phyloP scores from a whole-genome alignment of 37 sponge, comb jelly and placozoan genomes.

The Beroe forskalii region DNA sequence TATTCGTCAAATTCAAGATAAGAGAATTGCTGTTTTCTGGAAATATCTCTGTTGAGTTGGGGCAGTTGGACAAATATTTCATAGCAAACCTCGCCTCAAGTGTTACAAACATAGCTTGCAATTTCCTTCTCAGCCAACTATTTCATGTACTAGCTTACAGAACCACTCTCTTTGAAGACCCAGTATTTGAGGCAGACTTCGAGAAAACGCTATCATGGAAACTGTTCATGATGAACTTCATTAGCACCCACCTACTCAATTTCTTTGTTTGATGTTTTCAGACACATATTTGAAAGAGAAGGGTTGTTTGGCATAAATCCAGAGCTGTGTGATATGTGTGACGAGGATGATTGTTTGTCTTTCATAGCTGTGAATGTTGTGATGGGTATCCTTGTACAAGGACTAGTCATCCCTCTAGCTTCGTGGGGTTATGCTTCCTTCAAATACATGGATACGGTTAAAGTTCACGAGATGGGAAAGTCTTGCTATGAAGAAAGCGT shows the following conservation, averaged over 20 bases:
- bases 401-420: background rate
- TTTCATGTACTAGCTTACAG: background rate
- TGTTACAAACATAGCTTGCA: background rate
- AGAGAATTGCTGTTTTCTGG: background rate
- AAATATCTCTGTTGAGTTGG: background rate
- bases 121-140: background rate
- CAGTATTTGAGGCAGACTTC: constrained; percentile 1
- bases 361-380: background rate
- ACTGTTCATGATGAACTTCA: constrained; percentile 27
- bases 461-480: background rate
- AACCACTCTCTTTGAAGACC: background rate
- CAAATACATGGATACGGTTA: background rate
- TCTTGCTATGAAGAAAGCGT: background rate
- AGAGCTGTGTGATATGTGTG: background rate
- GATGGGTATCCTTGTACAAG: background rate
- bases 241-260: constrained; percentile 13
- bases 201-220: constrained; percentile 27
- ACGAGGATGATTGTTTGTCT: background rate
- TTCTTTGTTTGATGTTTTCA: background rate
- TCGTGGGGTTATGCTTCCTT: background rate
- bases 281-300: background rate
- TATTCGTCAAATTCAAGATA: background rate
- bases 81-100: constrained; percentile 13
- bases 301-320: constrained; percentile 24
- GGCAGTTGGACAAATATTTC: background rate